Evolutionary conservation across 1,140 invertebrate genomes (phyloP), one percentile per base, ranked within the genome.

Genomic region (Pinna nobilis): DNA sequence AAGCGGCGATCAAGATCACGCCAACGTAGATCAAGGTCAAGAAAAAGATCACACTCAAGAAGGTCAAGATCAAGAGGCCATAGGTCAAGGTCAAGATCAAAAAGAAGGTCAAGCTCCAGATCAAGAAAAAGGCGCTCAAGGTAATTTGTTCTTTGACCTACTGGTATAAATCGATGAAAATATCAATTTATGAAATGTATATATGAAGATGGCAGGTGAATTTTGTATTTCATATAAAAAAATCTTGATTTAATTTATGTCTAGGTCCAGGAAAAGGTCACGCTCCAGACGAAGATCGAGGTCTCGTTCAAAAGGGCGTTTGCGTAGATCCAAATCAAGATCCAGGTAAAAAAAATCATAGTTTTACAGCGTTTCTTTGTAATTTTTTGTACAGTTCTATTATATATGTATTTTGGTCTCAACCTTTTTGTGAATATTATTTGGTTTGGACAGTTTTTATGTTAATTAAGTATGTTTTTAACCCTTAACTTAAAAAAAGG

Each of bases 21-120:
- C 1, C 61, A 61, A 37, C 57, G 75, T 50, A 51, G 73, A 23
- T 77, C 76, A 37, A 71, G 76, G 44, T 82, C 80, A 11, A 77
- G 77, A 32, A 73, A 78, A 35, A 75, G 81, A 51, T 83, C 82
- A 13, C 78, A 79, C 37, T 81, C 78, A 35, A 67, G 70, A 41
- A 76, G 74, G 37, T 68, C 81, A 39, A 73, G 74, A n/a, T 67
- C 70, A 44, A 50, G 66, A 32, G 70, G 68, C n/a, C 33, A 61
- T 28, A 76, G 70, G 55, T 77, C 78, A 51, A 79, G 79, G 72
- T 76, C n/a, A 25, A 32, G 60, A 44, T 77, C 70, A 65, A 55
- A 68, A 15, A 75, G 68, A 9, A 60, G 59, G 23, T 72, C 70
- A 51, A 49, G 50, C 18, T 47, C 49, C 55, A 49, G 60, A 18